Percentiles rank a stretch among this genome's conserved stretches.
Conservation (phyloP, 2,888 invertebrate genomes). For the Tubulanus polymorphus region DNA sequence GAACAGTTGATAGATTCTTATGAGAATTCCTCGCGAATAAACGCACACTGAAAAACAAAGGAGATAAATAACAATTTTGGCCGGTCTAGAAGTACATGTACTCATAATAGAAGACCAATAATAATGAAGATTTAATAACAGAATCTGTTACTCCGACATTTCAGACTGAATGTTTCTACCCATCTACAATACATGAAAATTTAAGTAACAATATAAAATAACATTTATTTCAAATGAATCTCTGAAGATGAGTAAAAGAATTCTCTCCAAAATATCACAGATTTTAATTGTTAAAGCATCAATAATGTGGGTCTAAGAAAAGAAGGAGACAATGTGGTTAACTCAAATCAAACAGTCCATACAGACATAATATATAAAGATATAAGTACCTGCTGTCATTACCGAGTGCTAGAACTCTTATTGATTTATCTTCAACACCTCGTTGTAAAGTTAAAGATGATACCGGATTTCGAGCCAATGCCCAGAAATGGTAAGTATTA, state of each 20-base stretch:
- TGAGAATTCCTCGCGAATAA: conserved; percentile 37
- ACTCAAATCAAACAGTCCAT: no score
- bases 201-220: neutral
- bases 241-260: no score
- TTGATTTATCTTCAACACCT: conserved; percentile 36
- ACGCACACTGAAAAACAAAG: conserved; percentile 35
- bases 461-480: conserved; percentile 35
- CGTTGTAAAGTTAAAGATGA: conserved; percentile 27
- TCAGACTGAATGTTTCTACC: neutral
- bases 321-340: no score
- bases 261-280: no score
- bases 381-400: conserved; percentile 45
- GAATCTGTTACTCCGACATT: no score
- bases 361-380: no score
- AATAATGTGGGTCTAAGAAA: no score
- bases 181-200: neutral
- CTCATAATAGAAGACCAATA: no score
- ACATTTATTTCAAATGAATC: neutral
- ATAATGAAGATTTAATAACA: no score
- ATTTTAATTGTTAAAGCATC: no score
- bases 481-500: conserved; percentile 43
- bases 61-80: neutral
- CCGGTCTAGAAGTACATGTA: neutral
- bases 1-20: conserved; percentile 45
- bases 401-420: conserved; percentile 40